A percentile compares a stretch with the other conserved stretches of the same genome.
phyloP scores from a whole-genome alignment of 2,888 invertebrate genomes.

The Alloplasta piceator region DNA sequence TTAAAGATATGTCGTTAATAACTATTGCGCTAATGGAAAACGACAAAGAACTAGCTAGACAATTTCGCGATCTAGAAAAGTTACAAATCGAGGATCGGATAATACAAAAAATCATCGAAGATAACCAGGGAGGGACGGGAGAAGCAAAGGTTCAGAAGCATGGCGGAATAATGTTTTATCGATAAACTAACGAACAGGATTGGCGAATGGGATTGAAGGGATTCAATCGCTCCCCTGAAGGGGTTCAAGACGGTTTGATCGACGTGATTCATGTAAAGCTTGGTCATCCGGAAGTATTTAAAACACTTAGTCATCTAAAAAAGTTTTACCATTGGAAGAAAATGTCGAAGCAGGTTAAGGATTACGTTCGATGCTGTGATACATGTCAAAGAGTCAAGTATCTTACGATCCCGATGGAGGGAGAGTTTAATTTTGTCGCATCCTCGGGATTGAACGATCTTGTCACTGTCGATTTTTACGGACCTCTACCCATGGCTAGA shows the following conservation, averaged over 20 bases:
- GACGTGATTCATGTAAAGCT: slow-evolving; percentile 45
- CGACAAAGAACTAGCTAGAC: not conserved
- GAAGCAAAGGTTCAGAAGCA: not conserved
- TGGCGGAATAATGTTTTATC: slow-evolving; percentile 40
- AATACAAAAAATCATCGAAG: not conserved
- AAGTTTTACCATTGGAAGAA: slow-evolving; percentile 46
- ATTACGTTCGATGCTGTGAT: slow-evolving; percentile 38
- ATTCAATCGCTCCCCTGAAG: no score
- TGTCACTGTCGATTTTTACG: slow-evolving; percentile 59
- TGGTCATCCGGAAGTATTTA: slow-evolving; percentile 51
- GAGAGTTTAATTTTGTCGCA: slow-evolving; percentile 35
- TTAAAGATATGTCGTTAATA: not conserved
- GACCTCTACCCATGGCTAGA: slow-evolving; percentile 44
- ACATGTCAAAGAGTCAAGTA: slow-evolving; percentile 57
- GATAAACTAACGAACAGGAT: not conserved
- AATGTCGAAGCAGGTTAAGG: slow-evolving; percentile 29
- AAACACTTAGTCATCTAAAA: slow-evolving; percentile 37
- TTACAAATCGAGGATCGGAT: not conserved
- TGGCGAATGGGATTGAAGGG: slow-evolving; percentile 37
- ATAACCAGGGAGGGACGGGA: not conserved
- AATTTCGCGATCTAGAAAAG: not conserved
- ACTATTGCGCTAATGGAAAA: not conserved
- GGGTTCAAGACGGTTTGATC: slow-evolving; percentile 27
- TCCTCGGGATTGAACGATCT: slow-evolving; percentile 39
- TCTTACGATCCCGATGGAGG: slow-evolving; percentile 40